Evolutionary conservation across 2,888 invertebrate species (phyloP), one percentile per base, ranked within the genome.

Genomic region (Drosophila putrida): DNA sequence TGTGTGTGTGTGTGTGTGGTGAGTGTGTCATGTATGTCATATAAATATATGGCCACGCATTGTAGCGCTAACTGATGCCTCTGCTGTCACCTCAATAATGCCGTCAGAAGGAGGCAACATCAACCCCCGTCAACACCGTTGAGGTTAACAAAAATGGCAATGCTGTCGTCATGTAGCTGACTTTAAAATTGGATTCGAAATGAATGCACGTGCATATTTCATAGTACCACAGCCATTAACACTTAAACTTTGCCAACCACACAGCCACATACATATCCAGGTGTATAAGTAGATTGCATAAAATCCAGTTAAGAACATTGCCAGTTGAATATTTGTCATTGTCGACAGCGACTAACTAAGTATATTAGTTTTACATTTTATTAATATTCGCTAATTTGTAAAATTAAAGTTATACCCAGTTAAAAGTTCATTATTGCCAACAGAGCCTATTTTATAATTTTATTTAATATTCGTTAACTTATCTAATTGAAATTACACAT

Each of bases 161-260:
- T 58, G 60, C 33, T 58, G 49, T 71, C 69, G 65, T 71, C 69
- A 66, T 72, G 51, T 59, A 38, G 38, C 63, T 57, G 65, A 36
- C 68, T 63, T 57, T 54, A 13, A 78, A 75, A 84, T 88, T 84
- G 82, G 75, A 81, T 71, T 38, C 50, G 53, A 60, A 75, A 84
- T 83, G 68, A 75, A 89, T 88, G 76, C 61, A 65, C 59, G 68
- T 74, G 61, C 71, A 89, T 79, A 78, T 78, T 71, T 89, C 73
- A 75, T 71, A 61, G 67, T 59, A 54, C 58, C 72, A 67, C 54
- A 54, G 46, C 46, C 75, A 75, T 75, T 75, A 75, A 57, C 75
- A 79, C 76, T 47, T 59, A 38, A 38, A 25, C 10, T 20, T 38
- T 11, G 28, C n/a, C 6, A 13, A 8, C 6, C 15, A 9, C 8